Percentiles rank a stretch among this genome's conserved stretches.
phyloP scores from a whole-genome alignment of 2,888 invertebrate species.

The Tipula unca region DNA sequence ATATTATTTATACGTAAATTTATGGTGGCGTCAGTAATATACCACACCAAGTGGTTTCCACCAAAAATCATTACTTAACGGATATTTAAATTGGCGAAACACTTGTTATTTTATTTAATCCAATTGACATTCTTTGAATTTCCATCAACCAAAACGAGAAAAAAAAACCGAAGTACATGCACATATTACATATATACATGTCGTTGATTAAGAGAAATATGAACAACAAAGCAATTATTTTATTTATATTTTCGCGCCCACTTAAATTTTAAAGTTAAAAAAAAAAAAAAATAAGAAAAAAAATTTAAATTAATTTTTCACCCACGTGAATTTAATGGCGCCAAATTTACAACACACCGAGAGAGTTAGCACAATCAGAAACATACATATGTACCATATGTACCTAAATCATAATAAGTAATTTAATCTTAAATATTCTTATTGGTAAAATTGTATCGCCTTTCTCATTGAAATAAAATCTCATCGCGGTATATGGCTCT shows the following conservation, averaged over 20 bases:
- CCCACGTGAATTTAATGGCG: background rate
- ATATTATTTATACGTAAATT: background rate
- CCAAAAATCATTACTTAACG: background rate
- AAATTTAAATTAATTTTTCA: background rate
- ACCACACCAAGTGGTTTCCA: background rate
- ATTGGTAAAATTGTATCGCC: too few relatives aligned
- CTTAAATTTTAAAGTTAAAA: background rate
- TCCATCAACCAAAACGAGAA: background rate
- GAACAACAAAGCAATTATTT: slow-evolving; percentile 14
- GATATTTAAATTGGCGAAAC: background rate
- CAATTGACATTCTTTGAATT: slow-evolving; percentile 8
- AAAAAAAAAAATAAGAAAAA: background rate
- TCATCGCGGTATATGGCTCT: background rate
- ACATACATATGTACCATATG: background rate
- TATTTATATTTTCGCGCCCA: slow-evolving; percentile 8
- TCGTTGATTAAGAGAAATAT: slow-evolving; percentile 8
- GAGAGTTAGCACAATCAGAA: background rate
- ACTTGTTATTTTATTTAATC: slow-evolving; percentile 14
- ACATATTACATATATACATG: background rate
- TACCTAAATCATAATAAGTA: too few relatives aligned
- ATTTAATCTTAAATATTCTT: too few relatives aligned
- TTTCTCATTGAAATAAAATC: background rate
- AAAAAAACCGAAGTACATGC: background rate
- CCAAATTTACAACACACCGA: background rate
- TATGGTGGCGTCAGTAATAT: background rate